Conservation (phyloP, 1,140 invertebrate species). For the Trinorchestia longiramus region DNA sequence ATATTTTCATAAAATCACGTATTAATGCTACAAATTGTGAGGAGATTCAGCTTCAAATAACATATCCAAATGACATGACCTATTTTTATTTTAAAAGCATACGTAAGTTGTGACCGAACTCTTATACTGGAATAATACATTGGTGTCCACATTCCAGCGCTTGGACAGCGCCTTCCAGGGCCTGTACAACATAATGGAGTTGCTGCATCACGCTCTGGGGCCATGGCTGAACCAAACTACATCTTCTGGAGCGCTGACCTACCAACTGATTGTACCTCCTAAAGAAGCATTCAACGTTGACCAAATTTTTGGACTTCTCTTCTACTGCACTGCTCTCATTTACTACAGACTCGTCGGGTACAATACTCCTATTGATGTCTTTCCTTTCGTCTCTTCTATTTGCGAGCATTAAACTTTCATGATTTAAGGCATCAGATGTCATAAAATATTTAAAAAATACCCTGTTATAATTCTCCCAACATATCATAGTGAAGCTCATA, state of each 20-base stretch:
- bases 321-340: not conserved
- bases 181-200: not conserved
- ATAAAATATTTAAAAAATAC: no score
- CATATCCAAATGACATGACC: no score
- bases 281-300: not conserved
- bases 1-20: no score
- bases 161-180: not conserved
- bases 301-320: not conserved
- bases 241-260: not conserved
- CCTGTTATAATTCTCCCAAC: no score
- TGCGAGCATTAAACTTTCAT: no score
- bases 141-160: not conserved
- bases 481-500: no score
- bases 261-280: not conserved
- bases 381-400: not conserved
- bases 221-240: not conserved
- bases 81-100: no score
- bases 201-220: not conserved
- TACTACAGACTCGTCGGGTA: not conserved
- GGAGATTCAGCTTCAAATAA: no score
- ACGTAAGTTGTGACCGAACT: no score
- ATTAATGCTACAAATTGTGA: no score
- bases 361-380: not conserved
- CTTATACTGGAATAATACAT: no score
- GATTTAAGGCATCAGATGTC: no score